Evolutionary conservation across 2,888 invertebrate genomes (phyloP).

Genomic region (Steromphala cineraria): DNA sequence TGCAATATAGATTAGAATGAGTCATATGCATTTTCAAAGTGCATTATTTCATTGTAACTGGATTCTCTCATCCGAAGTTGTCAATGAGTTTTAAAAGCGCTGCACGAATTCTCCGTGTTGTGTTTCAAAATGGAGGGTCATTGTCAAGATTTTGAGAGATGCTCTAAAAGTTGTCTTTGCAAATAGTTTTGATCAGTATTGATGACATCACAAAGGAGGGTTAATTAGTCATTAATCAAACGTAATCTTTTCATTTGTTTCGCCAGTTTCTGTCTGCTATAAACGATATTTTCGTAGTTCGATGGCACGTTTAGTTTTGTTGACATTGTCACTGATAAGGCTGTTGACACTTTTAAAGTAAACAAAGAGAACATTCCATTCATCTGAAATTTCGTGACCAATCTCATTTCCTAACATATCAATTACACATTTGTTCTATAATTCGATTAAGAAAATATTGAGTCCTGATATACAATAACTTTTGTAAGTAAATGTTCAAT

Average conservation of each 20-base stretch:
- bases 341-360: background rate
- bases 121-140: background rate
- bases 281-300: background rate
- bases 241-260: background rate
- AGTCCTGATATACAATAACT: too few relatives aligned
- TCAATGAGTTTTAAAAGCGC: too few relatives aligned
- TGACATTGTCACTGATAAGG: background rate
- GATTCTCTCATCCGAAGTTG: too few relatives aligned
- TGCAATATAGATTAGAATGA: background rate
- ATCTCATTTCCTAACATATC: too few relatives aligned
- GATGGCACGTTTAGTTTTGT: background rate
- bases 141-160: background rate
- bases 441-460: too few relatives aligned
- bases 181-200: background rate
- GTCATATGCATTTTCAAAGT: too few relatives aligned
- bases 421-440: too few relatives aligned
- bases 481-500: too few relatives aligned
- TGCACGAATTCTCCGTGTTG: background rate
- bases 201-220: background rate
- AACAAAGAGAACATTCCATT: too few relatives aligned
- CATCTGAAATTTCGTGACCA: too few relatives aligned
- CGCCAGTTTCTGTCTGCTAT: too few relatives aligned
- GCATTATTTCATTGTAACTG: too few relatives aligned
- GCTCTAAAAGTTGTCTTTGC: background rate
- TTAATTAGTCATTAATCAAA: background rate